Conservation (phyloP, 2,888 invertebrate genomes). For the Dolomedes plantarius region DNA sequence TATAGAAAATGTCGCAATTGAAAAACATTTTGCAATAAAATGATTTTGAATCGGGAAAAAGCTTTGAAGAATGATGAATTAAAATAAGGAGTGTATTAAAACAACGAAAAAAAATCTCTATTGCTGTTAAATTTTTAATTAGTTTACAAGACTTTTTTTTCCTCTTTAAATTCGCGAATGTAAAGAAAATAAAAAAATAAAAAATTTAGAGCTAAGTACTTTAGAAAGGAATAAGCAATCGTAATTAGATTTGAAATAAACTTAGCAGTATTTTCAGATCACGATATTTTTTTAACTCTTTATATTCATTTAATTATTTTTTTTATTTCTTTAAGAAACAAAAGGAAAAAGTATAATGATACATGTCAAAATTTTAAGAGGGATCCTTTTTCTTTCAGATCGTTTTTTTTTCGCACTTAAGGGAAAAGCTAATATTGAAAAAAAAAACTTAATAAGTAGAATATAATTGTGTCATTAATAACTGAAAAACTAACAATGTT, state of each 20-base stretch:
- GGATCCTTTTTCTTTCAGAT: neutral
- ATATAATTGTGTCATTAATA: neutral
- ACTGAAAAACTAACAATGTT: neutral
- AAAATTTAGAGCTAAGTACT: neutral
- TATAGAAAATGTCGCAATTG: too few relatives aligned
- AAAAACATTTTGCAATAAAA: too few relatives aligned
- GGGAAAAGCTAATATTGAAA: neutral
- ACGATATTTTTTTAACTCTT: neutral
- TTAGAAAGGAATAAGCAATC: neutral
- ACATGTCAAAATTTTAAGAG: neutral
- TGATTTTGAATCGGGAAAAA: too few relatives aligned
- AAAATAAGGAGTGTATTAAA: too few relatives aligned
- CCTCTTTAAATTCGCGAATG: neutral
- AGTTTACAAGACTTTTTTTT: neutral
- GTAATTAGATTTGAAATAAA: neutral
- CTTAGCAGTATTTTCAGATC: neutral
- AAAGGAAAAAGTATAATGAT: neutral
- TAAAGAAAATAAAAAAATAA: neutral
- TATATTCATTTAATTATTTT: neutral
- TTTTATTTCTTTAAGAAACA: neutral
- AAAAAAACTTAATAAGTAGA: neutral
- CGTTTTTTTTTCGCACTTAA: neutral
- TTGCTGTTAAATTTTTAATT: conserved; percentile 2
- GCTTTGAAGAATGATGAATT: too few relatives aligned
- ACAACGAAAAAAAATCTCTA: too few relatives aligned